Conservation (phyloP, 2,888 invertebrate genomes). For the Tortrix viridana region DNA sequence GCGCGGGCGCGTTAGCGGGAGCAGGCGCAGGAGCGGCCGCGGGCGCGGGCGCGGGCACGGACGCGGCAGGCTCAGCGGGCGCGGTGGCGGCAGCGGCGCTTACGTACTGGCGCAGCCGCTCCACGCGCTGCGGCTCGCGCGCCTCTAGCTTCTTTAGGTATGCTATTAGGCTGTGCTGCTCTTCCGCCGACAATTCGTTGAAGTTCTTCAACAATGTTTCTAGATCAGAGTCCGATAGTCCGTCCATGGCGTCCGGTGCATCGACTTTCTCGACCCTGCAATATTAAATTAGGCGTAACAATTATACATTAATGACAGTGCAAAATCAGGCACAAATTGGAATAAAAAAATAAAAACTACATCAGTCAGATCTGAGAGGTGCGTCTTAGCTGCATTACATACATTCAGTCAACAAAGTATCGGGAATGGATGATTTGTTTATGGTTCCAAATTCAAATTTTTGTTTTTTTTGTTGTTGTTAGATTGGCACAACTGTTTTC, state of each 20-base stretch:
- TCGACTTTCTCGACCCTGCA: slow-evolving; percentile 59
- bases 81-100: slow-evolving; percentile 71
- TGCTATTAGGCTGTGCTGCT: slow-evolving; percentile 92
- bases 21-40: slow-evolving; percentile 20
- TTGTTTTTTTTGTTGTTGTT: too few relatives aligned
- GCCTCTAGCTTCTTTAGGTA: slow-evolving; percentile 92
- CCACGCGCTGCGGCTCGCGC: slow-evolving; percentile 90
- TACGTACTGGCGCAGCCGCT: slow-evolving; percentile 90
- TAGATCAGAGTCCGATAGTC: slow-evolving; percentile 91
- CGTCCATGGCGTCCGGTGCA: slow-evolving; percentile 86
- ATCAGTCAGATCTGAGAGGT: too few relatives aligned
- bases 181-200: slow-evolving; percentile 91
- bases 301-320: too few relatives aligned
- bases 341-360: too few relatives aligned
- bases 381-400: too few relatives aligned
- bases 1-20: slow-evolving; percentile 25
- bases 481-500: too few relatives aligned
- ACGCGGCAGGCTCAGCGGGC: slow-evolving; percentile 16
- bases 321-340: too few relatives aligned
- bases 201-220: slow-evolving; percentile 91
- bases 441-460: too few relatives aligned
- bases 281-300: slow-evolving; percentile 1
- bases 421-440: too few relatives aligned
- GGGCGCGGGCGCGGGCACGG: slow-evolving; percentile 30
- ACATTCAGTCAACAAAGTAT: too few relatives aligned